Percentiles rank a stretch among this genome's conserved stretches.
Conservation (phyloP, 2,113 vertebrate species). For the cattle (Bos taurus) region ARS-UCD2.0 NC_037344.1:27565001-27565500, state of each 20-base stretch:
- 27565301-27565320: slow-evolving; percentile 39
- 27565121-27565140: slow-evolving; percentile 1
- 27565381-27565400: neutral
- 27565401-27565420: neutral
- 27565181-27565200: slow-evolving; percentile 39
- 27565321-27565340: slow-evolving; percentile 26
- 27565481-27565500: neutral
- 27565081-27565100: neutral
- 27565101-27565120: slow-evolving; percentile 38
- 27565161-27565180: slow-evolving; percentile 50
- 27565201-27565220: slow-evolving; percentile 41
- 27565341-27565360: slow-evolving; percentile 16
- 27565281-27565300: slow-evolving; percentile 36
- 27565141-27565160: neutral
- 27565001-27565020: neutral
- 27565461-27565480: neutral
- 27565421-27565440: neutral
- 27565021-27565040: slow-evolving; percentile 30
- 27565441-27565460: neutral
- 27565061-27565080: slow-evolving; percentile 37
- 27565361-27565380: slow-evolving; percentile 16
- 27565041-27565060: neutral
- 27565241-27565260: slow-evolving; percentile 49
- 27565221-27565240: slow-evolving; percentile 33
- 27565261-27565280: slow-evolving; percentile 40